Base-by-base conservation (phyloP, 2,113 vertebrate species). In the Seriola aureovittata region DNA sequence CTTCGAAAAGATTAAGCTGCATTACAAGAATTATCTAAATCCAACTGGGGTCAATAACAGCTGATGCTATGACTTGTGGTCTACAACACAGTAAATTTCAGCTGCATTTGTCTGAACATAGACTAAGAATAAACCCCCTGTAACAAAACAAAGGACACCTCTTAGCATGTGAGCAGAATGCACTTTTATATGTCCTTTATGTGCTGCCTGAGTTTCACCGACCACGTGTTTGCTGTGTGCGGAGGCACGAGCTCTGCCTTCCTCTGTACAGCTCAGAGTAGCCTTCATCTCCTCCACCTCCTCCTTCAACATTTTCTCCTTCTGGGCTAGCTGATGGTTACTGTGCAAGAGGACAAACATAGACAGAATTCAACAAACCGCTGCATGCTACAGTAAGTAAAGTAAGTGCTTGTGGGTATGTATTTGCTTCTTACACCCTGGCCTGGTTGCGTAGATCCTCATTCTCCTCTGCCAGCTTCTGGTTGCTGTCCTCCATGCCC, bases 231-330 rank as follows among this genome's bases (percentile, higher is more conserved):
- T 98, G 87, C 93, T 96, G 85, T 96, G 96, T 25, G 93, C 93
- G 0, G 91, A 78, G 25, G 91, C 81, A 8, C 90, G 89, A 58
- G 94, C 93, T 25, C 92, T 95, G 69, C 88, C 92, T 81, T 97
- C 96, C 90, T 99, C 96, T 1, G 93, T 95, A 16, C 92, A 80
- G 58, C 75, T 95, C 84, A 97, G 70, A 16, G 84, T 95, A 34
- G 58, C 90, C 93, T 97, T 99, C 92, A 96, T 94, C 88, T 98
- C 97, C 90, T 99, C 98, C 71, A 99, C 93, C 48, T 99, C 97
- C 46, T 98, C 96, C 84, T 97, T 96, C 79, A 99, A 88, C 42
- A 96, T 92, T 87, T 95, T 96, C 85, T 94, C 95, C 88, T 95
- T 96, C 88, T 91, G 91, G 21, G 96, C 86, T 46, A 96, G 93